Base-by-base conservation (phyloP, 2,797 vertebrate species). In the Setipinna tenuifilis region DNA sequence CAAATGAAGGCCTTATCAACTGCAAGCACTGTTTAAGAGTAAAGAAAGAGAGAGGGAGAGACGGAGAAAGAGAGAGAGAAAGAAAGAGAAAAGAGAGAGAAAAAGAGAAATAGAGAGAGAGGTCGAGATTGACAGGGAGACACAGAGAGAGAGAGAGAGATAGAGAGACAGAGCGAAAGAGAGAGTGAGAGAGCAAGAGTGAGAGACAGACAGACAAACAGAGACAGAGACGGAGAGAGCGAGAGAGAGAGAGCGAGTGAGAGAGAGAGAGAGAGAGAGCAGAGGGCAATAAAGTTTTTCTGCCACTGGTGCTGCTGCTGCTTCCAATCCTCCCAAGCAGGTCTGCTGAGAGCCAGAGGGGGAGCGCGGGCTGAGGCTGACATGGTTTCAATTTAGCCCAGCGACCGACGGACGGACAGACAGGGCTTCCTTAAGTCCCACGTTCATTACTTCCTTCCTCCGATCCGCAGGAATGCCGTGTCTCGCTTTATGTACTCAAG, bases 341-440 rank as follows among this genome's bases (percentile, higher is more conserved):
- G 85, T 91, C 84, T 82, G 90, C 86, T 87, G 88, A 88, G 85
- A 87, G 92, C 92, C 90, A 91, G 91, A 87, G 91, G 86, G 92
- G 83, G 87, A 93, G 89, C 85, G 85, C 85, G 91, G 71, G 71
- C 71, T 78, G 89, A 92, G 71, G 71, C 71, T 78, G 89, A 92
- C 93, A 93, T 87, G 92, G 93, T 95, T 95, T 95, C 91, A 95
- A 94, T 94, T 91, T 90, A 84, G 87, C 91, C 90, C 92, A 92
- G 92, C 92, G 93, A 94, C 90, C 85, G 93, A 90, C 50, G 9
- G 50, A 54, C 9, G 14, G 50, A 54, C 46, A 48, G 46, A 19
- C 93, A 91, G 90, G 90, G 90, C 89, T 92, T 93, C 92, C 85
- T 87, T 87, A 92, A 91, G 90, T 94, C 88, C 91, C 92, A 86